phyloP scores from a whole-genome alignment of 2,113 vertebrate genomes.

The Dolichotis patagonum region DNA sequence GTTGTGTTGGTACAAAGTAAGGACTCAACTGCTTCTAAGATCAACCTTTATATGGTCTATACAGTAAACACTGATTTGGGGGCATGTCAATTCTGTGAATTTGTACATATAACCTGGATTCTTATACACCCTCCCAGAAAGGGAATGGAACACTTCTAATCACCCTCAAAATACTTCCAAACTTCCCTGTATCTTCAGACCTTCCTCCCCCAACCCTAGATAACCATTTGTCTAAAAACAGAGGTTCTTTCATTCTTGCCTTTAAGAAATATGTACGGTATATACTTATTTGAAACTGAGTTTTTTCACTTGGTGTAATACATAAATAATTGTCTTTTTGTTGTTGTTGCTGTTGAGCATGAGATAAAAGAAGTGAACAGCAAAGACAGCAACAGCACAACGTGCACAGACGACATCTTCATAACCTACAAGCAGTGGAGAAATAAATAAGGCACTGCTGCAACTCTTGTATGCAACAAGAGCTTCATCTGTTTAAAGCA shows the following conservation, averaged over 20 bases:
- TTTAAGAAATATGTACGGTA: not conserved
- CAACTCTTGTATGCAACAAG: not conserved
- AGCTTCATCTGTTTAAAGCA: slow-evolving; percentile 52
- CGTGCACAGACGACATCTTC: not conserved
- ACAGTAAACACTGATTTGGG: not conserved
- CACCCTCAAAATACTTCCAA: not conserved
- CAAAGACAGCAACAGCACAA: not conserved
- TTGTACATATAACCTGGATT: not conserved
- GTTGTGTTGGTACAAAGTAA: not conserved
- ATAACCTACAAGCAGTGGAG: not conserved
- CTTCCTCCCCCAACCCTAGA: not conserved
- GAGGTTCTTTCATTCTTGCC: not conserved
- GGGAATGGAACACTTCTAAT: not conserved
- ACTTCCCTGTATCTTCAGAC: not conserved
- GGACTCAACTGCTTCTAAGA: not conserved
- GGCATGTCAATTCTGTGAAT: not conserved
- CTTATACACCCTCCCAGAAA: not conserved
- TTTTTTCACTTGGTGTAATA: slow-evolving; percentile 15
- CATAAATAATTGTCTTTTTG: not conserved
- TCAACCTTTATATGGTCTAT: not conserved
- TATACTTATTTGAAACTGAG: not conserved
- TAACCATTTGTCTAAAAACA: not conserved
- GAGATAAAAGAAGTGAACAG: not conserved
- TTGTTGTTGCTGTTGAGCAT: not conserved
- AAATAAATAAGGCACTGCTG: not conserved